A percentile compares a stretch with the other conserved stretches of the same genome.
Conservation (phyloP, 2,113 vertebrate genomes). For the Piaya cayana region DNA sequence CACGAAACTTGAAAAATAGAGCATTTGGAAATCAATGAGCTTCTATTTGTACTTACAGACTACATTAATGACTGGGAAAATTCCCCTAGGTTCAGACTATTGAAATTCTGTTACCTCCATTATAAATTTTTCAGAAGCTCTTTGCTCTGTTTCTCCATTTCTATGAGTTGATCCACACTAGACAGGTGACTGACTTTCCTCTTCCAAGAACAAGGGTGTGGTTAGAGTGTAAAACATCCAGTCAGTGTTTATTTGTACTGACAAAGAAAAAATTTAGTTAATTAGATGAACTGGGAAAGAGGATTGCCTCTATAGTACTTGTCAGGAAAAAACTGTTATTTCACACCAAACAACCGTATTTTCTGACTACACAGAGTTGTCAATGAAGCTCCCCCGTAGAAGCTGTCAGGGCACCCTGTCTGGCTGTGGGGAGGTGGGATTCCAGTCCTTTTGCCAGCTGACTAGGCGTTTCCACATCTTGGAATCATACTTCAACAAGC, state of each 20-base stretch:
- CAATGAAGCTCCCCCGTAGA: accelerated
- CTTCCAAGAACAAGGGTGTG: background rate
- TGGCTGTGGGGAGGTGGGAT: accelerated
- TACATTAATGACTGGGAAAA: background rate
- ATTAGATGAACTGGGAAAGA: background rate
- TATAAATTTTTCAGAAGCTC: background rate
- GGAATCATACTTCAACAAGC: too few relatives aligned
- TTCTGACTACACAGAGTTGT: background rate
- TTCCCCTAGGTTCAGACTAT: background rate
- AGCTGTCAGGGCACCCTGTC: accelerated
- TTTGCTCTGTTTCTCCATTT: background rate
- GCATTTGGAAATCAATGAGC: background rate
- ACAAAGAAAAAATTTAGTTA: background rate
- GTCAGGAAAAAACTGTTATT: background rate
- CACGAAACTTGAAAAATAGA: background rate
- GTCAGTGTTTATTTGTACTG: background rate
- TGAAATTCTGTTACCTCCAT: background rate
- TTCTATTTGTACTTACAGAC: background rate
- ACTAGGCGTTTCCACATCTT: background rate
- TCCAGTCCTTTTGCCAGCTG: background rate
- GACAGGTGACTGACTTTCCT: background rate
- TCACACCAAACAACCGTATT: accelerated
- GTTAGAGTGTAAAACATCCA: background rate
- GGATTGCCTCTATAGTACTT: background rate
- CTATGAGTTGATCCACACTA: background rate